Evolutionary conservation across 1,140 invertebrate genomes (phyloP), one percentile per base, ranked within the genome.

Genomic region (Zaprionus inermis): DNA sequence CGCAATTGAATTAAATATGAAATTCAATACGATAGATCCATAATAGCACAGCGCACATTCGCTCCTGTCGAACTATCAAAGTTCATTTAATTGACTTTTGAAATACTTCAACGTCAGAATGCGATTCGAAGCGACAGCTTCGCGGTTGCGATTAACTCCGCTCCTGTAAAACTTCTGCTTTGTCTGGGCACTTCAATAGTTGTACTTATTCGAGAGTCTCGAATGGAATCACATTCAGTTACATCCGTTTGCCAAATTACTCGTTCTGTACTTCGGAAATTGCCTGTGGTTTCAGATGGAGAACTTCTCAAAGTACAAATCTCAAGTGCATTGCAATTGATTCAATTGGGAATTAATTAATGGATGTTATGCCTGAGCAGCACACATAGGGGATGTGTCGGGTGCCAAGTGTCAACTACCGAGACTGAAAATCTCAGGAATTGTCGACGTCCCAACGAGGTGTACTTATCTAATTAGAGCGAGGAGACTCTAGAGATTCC

Each of bases 331-430:
- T 68, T 73, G 38, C 52, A 59, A 74, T 70, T 59, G 70, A 78
- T 78, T 78, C 76, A 81, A 78, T 78, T 75, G 79, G 41, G 36
- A 41, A 34, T 59, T 78, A 77, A 81, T 81, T 68, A 80, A 38
- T 44, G 41, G 24, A 36, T 59, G 36, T 49, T 65, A 18, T 44
- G 41, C 16, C 18, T 22, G n/a, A 44, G 22, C 51, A 52, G 5
- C 14, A 28, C 44, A 20, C 18, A 49, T 4, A 9, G 16, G 18
- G 20, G 24, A 2, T 7, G 14, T 24, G 20, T 28, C 14, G 12
- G 36, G 36, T 38, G 36, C 14, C 36, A 16, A 22, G 22, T 14
- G 14, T 36, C 20, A 10, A 28, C 14, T 64, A 30, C 52, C 41
- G 14, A 10, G 16, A 7, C 7, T 10, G 41, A 12, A 5, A 49